Evolutionary conservation across 2,888 invertebrate species (phyloP).

Genomic region (Phymatocera aterrima): DNA sequence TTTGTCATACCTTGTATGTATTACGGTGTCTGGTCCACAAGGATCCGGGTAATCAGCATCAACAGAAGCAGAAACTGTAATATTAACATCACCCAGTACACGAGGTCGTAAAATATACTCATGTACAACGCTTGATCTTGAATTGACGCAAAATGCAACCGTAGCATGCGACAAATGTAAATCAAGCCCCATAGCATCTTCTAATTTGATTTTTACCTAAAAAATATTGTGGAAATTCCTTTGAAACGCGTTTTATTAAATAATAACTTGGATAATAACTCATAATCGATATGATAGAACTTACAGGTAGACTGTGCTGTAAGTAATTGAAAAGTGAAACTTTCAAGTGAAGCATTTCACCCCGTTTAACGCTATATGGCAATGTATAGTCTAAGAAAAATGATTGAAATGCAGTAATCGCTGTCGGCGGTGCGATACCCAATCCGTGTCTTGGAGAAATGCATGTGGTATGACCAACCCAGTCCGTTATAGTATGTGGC

Average conservation of each 20-base stretch:
- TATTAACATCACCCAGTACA: constrained; percentile 75
- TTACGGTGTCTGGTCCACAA: constrained; percentile 76
- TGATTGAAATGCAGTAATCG: constrained; percentile 80
- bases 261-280: neutral
- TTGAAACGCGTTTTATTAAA: neutral
- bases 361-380: constrained; percentile 82
- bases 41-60: constrained; percentile 72
- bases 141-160: constrained; percentile 63
- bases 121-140: constrained; percentile 67
- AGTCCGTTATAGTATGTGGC: constrained; percentile 81
- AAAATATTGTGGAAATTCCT: neutral
- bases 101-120: constrained; percentile 65
- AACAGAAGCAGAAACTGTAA: constrained; percentile 76
- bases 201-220: constrained; percentile 64
- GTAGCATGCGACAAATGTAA: constrained; percentile 58
- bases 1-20: constrained; percentile 73
- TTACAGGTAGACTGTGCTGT: constrained; percentile 82
- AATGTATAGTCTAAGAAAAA: constrained; percentile 85
- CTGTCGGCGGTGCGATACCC: constrained; percentile 75
- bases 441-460: constrained; percentile 76
- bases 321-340: constrained; percentile 86
- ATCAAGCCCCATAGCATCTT: constrained; percentile 64
- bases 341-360: constrained; percentile 81
- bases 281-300: constrained; percentile 55
- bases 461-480: constrained; percentile 79